phyloP scores from a whole-genome alignment of 2,113 vertebrate species.

The Motacilla alba region DNA sequence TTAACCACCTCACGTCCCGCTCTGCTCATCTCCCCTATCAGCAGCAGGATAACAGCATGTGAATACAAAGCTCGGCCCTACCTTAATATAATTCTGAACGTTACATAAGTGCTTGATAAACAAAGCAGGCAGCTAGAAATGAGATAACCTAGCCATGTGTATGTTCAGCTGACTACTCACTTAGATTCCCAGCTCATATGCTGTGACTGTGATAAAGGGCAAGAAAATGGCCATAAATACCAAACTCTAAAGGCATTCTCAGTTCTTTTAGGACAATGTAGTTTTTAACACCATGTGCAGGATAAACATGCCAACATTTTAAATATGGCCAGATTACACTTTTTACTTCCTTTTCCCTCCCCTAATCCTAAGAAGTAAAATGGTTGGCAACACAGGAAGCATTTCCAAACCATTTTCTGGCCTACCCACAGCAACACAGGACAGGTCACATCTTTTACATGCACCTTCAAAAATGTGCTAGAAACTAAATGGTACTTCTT shows the following conservation, averaged over 20 bases:
- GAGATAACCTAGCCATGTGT: slow-evolving; percentile 38
- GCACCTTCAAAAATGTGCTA: not conserved
- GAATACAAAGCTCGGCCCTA: not conserved
- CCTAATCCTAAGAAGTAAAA: not conserved
- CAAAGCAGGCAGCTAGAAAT: slow-evolving; percentile 39
- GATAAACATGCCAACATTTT: not conserved
- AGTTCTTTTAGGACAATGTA: not conserved
- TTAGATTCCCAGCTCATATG: not conserved
- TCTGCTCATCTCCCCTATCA: not conserved
- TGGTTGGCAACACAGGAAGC: not conserved
- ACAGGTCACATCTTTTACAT: not conserved
- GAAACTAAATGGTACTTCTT: not conserved
- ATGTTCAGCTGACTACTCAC: slow-evolving; percentile 33
- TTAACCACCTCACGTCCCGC: not conserved
- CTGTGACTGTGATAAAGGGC: not conserved
- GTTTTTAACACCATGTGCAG: not conserved
- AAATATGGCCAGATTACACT: not conserved
- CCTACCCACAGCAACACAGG: not conserved
- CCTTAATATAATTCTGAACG: not conserved
- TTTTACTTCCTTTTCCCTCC: not conserved
- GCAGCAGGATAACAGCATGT: not conserved
- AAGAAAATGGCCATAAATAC: slow-evolving; percentile 3
- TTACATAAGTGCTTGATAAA: slow-evolving; percentile 55
- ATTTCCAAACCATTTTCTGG: not conserved
- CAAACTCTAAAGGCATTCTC: not conserved